Evolutionary conservation across 1,140 invertebrate species (phyloP).

Genomic region (Anoplolepis gracilipes): DNA sequence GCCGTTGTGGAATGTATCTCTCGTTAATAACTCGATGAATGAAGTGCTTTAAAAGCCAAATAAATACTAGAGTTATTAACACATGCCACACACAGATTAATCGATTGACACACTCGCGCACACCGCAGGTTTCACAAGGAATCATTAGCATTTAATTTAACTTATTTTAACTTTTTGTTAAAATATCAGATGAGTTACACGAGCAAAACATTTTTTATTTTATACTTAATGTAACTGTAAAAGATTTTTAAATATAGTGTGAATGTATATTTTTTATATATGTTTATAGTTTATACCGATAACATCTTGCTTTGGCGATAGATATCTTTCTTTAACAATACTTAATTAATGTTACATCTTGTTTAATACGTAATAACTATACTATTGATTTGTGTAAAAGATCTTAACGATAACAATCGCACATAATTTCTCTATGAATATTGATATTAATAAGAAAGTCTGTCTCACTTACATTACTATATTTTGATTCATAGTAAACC

Average conservation of each 20-base stretch:
- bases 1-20: constrained; percentile 12
- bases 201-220: not conserved
- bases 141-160: constrained; percentile 22
- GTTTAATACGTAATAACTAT: constrained; percentile 49
- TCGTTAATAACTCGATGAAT: not conserved
- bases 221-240: not conserved
- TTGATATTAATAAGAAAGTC: not conserved
- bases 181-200: not conserved
- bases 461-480: constrained; percentile 37
- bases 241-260: not conserved
- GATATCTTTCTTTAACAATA: constrained; percentile 19
- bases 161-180: constrained; percentile 23
- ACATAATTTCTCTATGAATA: constrained; percentile 17
- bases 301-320: constrained; percentile 33
- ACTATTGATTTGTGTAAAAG: constrained; percentile 33
- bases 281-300: too few species aligned
- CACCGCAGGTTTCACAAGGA: not conserved
- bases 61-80: constrained; percentile 32
- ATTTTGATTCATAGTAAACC: constrained; percentile 90
- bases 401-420: constrained; percentile 20
- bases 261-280: not conserved
- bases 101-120: not conserved
- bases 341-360: constrained; percentile 24
- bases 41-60: not conserved
- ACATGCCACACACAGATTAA: not conserved